A percentile compares a stretch with the other conserved stretches of the same genome.
phyloP scores from a whole-genome alignment of 2,888 invertebrate genomes.

The Heliconius aoede region DNA sequence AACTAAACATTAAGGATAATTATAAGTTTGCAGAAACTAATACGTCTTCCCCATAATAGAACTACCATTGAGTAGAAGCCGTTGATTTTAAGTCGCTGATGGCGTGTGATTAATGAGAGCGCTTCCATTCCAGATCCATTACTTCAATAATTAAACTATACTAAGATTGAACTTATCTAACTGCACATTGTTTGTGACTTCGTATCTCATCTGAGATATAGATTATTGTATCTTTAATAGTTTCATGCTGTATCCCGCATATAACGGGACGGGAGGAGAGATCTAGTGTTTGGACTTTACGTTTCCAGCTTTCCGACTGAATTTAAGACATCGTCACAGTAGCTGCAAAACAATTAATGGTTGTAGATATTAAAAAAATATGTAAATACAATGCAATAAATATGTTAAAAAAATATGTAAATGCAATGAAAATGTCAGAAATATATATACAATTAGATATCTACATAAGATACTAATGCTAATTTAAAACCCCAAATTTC shows the following conservation, averaged over 20 bases:
- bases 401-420: too few relatives aligned
- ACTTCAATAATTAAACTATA: constrained; percentile 65
- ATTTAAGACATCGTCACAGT: too few relatives aligned
- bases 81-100: constrained; percentile 69
- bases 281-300: neutral
- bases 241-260: neutral
- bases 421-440: neutral
- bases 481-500: neutral
- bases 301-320: neutral
- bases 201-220: neutral
- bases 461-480: neutral
- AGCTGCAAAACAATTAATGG: too few relatives aligned
- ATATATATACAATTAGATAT: neutral
- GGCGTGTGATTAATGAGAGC: constrained; percentile 64
- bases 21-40: constrained; percentile 42
- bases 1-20: constrained; percentile 23
- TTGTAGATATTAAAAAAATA: too few relatives aligned
- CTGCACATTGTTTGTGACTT: neutral
- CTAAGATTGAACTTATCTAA: constrained; percentile 3
- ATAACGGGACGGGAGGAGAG: neutral
- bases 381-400: too few relatives aligned
- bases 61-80: constrained; percentile 48
- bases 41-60: constrained; percentile 48
- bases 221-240: too few relatives aligned
- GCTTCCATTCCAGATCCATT: constrained; percentile 52